Evolutionary conservation across 2,113 vertebrate species (phyloP), one percentile per base, ranked within the genome.

Genomic region (Misgurnus anguillicaudatus): DNA sequence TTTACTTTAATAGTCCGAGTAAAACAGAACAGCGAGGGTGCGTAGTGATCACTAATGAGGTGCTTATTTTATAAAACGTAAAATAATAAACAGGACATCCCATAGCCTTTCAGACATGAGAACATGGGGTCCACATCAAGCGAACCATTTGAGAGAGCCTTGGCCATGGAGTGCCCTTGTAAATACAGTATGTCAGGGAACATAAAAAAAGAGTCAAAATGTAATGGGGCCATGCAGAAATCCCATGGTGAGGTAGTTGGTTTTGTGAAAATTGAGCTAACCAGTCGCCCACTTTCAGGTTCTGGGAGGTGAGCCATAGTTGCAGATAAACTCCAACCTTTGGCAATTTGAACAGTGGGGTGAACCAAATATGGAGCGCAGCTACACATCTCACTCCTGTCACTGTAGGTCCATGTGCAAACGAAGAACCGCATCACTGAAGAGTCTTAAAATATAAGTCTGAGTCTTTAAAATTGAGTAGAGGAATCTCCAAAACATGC

Each of bases 221-320:
- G 83, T 83, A 87, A 55, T 24, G 78, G 85, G 80, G 80, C 69
- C 81, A 77, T 7, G 71, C 57, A 78, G 75, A 68, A 39, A 78
- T 84, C 90, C 79, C 86, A 79, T 45, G 87, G 83, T 89, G 92
- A 94, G 93, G 93, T 94, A 94, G 92, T 90, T 88, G 83, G 87
- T 89, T 87, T 83, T 83, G 83, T 88, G 89, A 84, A 86, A 81
- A 71, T 31, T 77, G 83, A 90, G 81, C 78, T 84, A 87, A 82
- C 85, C 64, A 76, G 73, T 87, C 75, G 80, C 85, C 72, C n/a
- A 63, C 71, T 66, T 88, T 81, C 81, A 83, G 64, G 58, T 64
- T 31, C 57, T 64, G 73, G 77, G 53, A 86, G 84, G 82, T 80
- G 85, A 89, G 89, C 86, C 83, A 79, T 77, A 86, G 88, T 89